Base-by-base conservation (phyloP, 2,888 invertebrate genomes). In the Drosophila villosipedis region DNA sequence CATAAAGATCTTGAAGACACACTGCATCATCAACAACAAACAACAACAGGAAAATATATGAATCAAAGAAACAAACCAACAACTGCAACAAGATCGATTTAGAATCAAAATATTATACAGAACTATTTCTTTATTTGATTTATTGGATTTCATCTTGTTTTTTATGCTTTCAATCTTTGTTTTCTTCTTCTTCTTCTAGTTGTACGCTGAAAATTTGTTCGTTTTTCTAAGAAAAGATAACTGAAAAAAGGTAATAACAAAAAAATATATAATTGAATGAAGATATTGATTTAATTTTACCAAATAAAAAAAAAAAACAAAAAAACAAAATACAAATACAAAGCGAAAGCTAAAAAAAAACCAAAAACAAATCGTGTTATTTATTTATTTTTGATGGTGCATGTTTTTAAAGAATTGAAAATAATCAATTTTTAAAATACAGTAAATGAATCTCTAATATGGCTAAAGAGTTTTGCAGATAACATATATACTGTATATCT, bases 121-220 rank as follows among this genome's bases (percentile, higher is more conserved):
- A 69, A 73, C 76, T 68, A 61, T 67, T 74, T 74, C 67, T 74
- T 47, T 70, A 78, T 72, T 69, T 70, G 30, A 52, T 68, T 69
- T 69, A 31, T 16, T 35, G 35, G 61, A 61, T 69, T 82, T 73
- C 64, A 80, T 69, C 64, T 80, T 78, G 83, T 78, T 89, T 83
- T 39, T 47, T 47, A 47, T 47, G 2, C 25, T 47, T 90, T 83
- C 78, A 72, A 77, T 66, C 76, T 82, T 86, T 86, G 89, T 89
- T 87, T 85, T 90, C 84, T 86, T 86, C 89, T 86, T 86, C 89
- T 85, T 71, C 82, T 90, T 90, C 90, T 86, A 90, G 90, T 86
- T 86, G 86, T 86, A 90, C 90, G 87, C 89, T 89, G 91, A 91
- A 85, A 88, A 90, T 86, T 83, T 83, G 85, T 86, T 86, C 89